Base-by-base conservation (phyloP, 2,113 vertebrate genomes). In the Caranx ignobilis region DNA sequence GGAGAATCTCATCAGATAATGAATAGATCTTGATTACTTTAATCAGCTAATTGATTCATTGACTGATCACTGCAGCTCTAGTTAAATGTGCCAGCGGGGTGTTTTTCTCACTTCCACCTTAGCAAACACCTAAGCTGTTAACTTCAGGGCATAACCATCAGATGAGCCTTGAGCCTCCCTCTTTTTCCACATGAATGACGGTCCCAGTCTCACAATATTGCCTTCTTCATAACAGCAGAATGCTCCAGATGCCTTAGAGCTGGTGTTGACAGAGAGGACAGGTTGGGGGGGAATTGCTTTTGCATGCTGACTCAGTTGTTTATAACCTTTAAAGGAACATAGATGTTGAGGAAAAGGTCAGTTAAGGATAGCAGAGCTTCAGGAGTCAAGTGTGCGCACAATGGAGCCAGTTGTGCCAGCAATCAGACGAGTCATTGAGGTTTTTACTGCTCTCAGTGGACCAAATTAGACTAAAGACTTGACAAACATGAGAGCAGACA, bases 141-240 rank as follows among this genome's bases (percentile, higher is more conserved):
- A 16, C 5, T 43, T 7, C 11, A 11, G 18, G 56, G 6, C 16
- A 26, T 80, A 31, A 54, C 21, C 45, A 16, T 54, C 54, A 37
- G 26, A 59, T 12, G 60, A 45, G 5, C 57, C 31, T 63, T 34
- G 26, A 75, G 16, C 26, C 16, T 35, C 43, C 19, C 35, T 18
- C 41, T 2, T 31, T 4, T 39, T 47, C 39, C 8, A 11, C 1
- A 5, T 68, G 43, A 66, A 78, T 71, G 60, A 26, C 64, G 41
- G 19, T 7, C 50, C 21, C 54, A 52, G 41, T 50, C 41, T 39
- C 61, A 18, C 52, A 54, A 43, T 89, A 85, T 75, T 79, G 39
- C 54, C 39, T 81, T 21, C 64, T 70, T 73, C 35, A 79, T 76
- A 83, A 87, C 35, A 72, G 63, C 75, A 79, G 65, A 73, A 19